phyloP scores from a whole-genome alignment of 2,888 invertebrate species.

The Phania funesta region DNA sequence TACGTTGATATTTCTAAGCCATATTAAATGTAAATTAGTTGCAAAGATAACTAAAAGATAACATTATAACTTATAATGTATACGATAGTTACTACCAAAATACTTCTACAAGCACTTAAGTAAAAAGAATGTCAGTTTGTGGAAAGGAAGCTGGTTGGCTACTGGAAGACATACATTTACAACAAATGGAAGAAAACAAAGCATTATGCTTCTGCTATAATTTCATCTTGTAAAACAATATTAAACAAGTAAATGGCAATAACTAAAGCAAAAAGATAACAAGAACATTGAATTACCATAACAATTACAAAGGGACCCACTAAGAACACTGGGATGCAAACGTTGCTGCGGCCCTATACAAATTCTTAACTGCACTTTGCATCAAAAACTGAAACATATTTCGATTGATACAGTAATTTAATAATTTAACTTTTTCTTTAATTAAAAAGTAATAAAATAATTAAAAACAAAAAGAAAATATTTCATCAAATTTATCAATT shows the following conservation, averaged over 20 bases:
- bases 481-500: no score
- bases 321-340: neutral
- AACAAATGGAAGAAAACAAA: slow-evolving; percentile 9
- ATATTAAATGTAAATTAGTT: slow-evolving; percentile 37
- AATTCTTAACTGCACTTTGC: no score
- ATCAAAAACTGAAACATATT: no score
- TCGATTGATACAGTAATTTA: no score
- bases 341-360: no score
- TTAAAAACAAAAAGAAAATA: no score
- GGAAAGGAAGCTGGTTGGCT: neutral
- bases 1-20: neutral
- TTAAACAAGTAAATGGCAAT: slow-evolving; percentile 22
- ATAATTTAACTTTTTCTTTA: no score
- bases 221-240: slow-evolving; percentile 43
- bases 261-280: neutral
- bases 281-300: neutral
- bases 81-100: neutral
- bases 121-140: neutral
- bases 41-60: slow-evolving; percentile 10
- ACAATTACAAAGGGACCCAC: neutral
- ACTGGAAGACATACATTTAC: slow-evolving; percentile 35
- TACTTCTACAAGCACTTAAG: neutral
- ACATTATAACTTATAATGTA: neutral
- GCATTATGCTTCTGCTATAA: slow-evolving; percentile 8
- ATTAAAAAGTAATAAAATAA: no score